Evolutionary conservation across 2,888 invertebrate species (phyloP), one percentile per base, ranked within the genome.

Genomic region (Aethes cnicana): DNA sequence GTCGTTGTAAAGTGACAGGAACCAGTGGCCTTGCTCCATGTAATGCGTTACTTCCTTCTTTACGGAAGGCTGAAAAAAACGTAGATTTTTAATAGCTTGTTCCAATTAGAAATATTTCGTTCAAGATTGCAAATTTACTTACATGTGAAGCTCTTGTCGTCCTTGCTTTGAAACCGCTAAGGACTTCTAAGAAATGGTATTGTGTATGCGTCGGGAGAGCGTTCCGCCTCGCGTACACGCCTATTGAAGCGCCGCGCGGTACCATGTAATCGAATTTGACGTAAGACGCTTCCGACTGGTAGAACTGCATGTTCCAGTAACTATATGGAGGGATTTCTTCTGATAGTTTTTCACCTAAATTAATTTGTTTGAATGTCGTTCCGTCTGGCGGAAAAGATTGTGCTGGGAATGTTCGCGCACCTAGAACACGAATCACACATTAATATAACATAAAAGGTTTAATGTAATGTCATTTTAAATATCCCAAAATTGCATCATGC

Each of bases 271-370:
- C 97, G 80, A 98, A 98, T 77, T 96, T 95, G 44, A 98, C 95
- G 85, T 97, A 97, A 36, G 96, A 95, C 47, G 97, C 95, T 85
- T 97, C 96, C 55, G 96, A 95, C 84, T 98, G 97, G 87, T 96
- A 97, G 86, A 98, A 98, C 86, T 97, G 97, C 94, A 97, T 96
- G 85, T 97, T 97, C 98, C 98, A 98, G 84, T 98, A 98, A 77
- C 97, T 95, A 88, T 97, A 97, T 59, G 98, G 95, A 72, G 95
- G 95, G 76, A 98, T 96, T 89, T 95, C 95, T 86, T 96, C 95
- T 69, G 95, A 95, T 69, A 97, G 91, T 77, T 95, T 94, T 84
- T 96, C 95, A 62, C 97, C 97, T 74, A 97, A 90, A 63, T 94
- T 92, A 71, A 97, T 95, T 91, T 97, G 96, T 68, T 95, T 94